Conservation (phyloP, 1,140 invertebrate genomes). For the Drosophila murphyi region DNA sequence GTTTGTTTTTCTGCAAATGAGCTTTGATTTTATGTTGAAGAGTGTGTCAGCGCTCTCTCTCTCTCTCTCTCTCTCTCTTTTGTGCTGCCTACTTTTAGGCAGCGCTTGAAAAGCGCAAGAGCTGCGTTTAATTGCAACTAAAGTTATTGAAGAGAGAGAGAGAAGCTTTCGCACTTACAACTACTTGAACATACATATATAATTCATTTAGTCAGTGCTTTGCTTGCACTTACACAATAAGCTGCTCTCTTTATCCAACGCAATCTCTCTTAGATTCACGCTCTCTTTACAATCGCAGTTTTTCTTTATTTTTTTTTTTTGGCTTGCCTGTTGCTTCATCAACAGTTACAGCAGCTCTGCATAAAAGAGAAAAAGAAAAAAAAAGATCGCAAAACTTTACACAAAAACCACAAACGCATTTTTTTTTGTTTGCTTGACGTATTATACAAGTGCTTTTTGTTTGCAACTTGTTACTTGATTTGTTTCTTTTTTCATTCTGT, state of each 20-base stretch:
- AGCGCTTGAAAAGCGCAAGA: background rate
- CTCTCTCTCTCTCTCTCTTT: background rate
- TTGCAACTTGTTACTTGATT: conserved; percentile 14
- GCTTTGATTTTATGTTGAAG: conserved; percentile 8
- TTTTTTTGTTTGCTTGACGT: conserved; percentile 41
- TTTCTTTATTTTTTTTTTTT: conserved; percentile 32
- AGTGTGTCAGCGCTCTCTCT: background rate
- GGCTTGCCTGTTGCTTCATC: conserved; percentile 67
- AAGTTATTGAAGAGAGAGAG: conserved; percentile 3
- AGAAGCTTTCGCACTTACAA: background rate
- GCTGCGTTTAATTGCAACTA: conserved; percentile 2
- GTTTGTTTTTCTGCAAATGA: conserved; percentile 7
- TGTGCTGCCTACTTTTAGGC: conserved; percentile 70
- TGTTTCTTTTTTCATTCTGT: conserved; percentile 3
- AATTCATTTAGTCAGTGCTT: no score
- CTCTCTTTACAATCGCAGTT: conserved; percentile 19
- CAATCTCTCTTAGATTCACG: conserved; percentile 5
- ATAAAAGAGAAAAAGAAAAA: conserved; percentile 18
- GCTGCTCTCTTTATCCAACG: conserved; percentile 1
- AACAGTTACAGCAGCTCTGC: conserved; percentile 19
- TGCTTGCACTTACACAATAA: background rate
- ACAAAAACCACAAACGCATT: conserved; percentile 40
- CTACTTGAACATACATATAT: no score
- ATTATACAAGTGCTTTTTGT: conserved; percentile 40
- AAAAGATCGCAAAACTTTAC: conserved; percentile 34